Evolutionary conservation across 1,140 invertebrate genomes (phyloP).

Genomic region (silkworm (Bombyx mori)): ASM3026992v2 NC_085111.1:5490501-5491000

Average conservation of each 20-base stretch:
- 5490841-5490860: slow-evolving; percentile 48
- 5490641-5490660: no score
- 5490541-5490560: slow-evolving; percentile 55
- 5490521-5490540: slow-evolving; percentile 57
- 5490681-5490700: no score
- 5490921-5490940: not conserved
- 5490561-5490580: slow-evolving; percentile 48
- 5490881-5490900: slow-evolving; percentile 40
- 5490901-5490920: not conserved
- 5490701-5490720: no score
- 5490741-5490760: no score
- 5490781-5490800: slow-evolving; percentile 37
- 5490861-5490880: slow-evolving; percentile 41
- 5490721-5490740: no score
- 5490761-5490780: slow-evolving; percentile 22
- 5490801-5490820: slow-evolving; percentile 39
- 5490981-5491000: slow-evolving; percentile 35
- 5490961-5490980: slow-evolving; percentile 44
- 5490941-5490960: not conserved
- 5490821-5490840: slow-evolving; percentile 57
- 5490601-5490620: slow-evolving; percentile 15
- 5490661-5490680: no score
- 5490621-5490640: not conserved
- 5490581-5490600: slow-evolving; percentile 20
- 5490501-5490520: slow-evolving; percentile 56